Base-by-base conservation (phyloP, 2,113 vertebrate species). In the Megatriorchis doriae region DNA sequence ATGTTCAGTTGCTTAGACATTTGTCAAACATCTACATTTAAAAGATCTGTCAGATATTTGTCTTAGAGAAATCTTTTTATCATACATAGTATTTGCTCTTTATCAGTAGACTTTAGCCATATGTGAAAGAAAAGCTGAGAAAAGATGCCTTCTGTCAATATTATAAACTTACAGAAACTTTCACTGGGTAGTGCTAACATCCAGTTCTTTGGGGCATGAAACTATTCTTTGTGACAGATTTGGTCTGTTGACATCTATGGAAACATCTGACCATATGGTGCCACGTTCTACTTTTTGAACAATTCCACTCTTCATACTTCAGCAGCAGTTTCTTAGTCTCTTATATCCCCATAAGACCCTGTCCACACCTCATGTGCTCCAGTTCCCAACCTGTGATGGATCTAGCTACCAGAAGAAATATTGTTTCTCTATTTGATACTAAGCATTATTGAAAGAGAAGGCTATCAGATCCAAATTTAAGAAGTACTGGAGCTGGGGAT, bases 221-320 rank as follows among this genome's bases (percentile, higher is more conserved):
- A 58, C 11, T 85, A 95, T 96, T 10, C 27, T 90, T 85, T 90
- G 40, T 96, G 95, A 96, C 94, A 91, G 81, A 58, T 93, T 85
- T 85, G 48, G 77, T 84, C 88, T 85, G 47, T 89, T 94, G 81
- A 79, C 77, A 77, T 87, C 61, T 63, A 55, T 45, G 58, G 48
- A 87, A 95, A 81, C 47, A 84, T 91, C 65, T 89, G 92, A 59
- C 80, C 91, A 94, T 96, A 95, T 95, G 95, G 81, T 68, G 25
- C 32, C 25, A 79, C 14, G 15, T 88, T 95, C 77, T 43, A 56
- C n/a, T 22, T 63, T 93, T 85, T 61, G 68, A 94, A 65, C 72
- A 81, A 81, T 84, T 86, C 11, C 10, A 50, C 23, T 66, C 52
- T 66, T n/a, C 21, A 29, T 59, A 42, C 21, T 86, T 81, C 43